Percentiles rank a stretch among this genome's conserved stretches.
Conservation (phyloP, 92 coral and sea anemone genomes). For the Palythoa grandis region DNA sequence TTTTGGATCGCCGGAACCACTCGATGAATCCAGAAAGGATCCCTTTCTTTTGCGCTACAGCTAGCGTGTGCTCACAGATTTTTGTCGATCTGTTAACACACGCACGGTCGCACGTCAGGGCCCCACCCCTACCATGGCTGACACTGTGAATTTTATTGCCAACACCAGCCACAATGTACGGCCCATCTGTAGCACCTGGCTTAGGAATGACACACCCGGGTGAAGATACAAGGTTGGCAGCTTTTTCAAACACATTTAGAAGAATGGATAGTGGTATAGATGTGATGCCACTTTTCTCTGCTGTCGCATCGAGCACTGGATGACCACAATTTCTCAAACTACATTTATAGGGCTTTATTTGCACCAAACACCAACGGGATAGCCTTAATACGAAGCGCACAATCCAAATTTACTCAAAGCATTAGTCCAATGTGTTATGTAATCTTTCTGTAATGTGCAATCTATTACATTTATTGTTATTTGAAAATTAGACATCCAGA, state of each 20-base stretch:
- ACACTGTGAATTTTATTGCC: constrained; percentile 55
- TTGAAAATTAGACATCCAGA: no score
- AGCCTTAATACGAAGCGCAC: no score
- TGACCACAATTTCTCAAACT: no score
- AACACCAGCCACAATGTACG: constrained; percentile 59
- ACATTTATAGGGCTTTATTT: no score
- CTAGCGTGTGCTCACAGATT: constrained; percentile 54
- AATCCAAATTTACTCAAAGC: no score
- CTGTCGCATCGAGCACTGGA: constrained; percentile 5
- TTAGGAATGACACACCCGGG: no score
- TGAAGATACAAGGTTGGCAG: constrained; percentile 6
- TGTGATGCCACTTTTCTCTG: constrained; percentile 26
- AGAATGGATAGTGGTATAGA: constrained; percentile 51
- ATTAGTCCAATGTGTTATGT: no score
- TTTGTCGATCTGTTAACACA: constrained; percentile 50
- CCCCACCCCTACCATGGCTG: constrained; percentile 58
- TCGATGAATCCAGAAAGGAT: constrained; percentile 28
- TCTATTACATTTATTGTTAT: no score
- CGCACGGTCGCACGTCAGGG: constrained; percentile 46
- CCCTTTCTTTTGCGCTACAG: constrained; percentile 51
- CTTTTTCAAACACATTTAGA: constrained; percentile 41
- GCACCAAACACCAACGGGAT: no score
- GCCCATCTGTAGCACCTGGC: no score
- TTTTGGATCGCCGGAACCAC: constrained; percentile 38
- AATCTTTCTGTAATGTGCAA: no score